phyloP scores from a whole-genome alignment of 2,797 vertebrate species.

The Dendrocincla tyrannina region DNA sequence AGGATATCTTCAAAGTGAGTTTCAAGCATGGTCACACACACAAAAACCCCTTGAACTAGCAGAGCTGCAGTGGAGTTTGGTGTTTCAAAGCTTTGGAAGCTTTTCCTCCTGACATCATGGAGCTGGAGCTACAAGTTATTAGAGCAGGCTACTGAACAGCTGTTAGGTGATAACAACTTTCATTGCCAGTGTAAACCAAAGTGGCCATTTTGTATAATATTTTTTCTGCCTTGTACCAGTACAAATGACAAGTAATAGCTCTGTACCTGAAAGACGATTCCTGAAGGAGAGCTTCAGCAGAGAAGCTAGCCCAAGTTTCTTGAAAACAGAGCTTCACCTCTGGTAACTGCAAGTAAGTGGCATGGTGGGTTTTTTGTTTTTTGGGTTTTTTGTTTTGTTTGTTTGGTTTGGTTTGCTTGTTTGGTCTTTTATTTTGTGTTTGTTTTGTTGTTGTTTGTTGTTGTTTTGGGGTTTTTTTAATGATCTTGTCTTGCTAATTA shows the following conservation, averaged over 20 bases:
- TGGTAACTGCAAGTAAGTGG: neutral
- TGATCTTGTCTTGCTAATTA: neutral
- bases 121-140: neutral
- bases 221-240: neutral
- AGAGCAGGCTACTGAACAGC: neutral
- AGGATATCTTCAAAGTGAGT: neutral
- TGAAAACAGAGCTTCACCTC: neutral
- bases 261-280: neutral
- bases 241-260: neutral
- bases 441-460: neutral
- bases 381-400: neutral
- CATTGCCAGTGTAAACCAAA: neutral
- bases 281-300: neutral
- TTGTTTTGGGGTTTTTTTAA: too few species aligned
- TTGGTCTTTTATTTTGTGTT: neutral
- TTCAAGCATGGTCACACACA: neutral
- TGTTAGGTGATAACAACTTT: neutral
- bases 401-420: too few species aligned
- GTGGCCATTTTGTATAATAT: neutral
- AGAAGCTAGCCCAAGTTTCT: neutral
- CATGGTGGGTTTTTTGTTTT: neutral
- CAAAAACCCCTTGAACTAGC: accelerated
- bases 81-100: neutral
- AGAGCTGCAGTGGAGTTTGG: neutral
- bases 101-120: neutral